These are phyloP conservation scores for Dorcus parallelipipedus DNA, from an alignment of 2,888 invertebrate species.

Conservation along the genomic window DNA sequence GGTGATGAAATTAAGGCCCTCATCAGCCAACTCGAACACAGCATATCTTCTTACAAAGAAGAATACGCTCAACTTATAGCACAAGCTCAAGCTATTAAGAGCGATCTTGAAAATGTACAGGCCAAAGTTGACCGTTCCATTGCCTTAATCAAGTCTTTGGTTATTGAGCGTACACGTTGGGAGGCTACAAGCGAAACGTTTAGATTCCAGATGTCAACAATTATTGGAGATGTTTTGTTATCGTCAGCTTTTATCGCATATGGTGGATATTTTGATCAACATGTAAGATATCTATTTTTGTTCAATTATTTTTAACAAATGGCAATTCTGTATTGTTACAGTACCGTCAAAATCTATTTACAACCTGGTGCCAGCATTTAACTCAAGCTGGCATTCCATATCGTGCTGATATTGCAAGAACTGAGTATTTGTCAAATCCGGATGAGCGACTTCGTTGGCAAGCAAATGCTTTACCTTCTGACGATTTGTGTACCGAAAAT, in stretches of 20 bases:
- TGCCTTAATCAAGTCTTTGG: conserved; percentile 90
- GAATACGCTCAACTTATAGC: conserved; percentile 98
- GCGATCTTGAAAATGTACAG: conserved; percentile 94
- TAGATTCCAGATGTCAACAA: conserved; percentile 98
- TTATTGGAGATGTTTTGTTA: conserved; percentile 92
- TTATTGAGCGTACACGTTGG: conserved; percentile 96
- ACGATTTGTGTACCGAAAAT: conserved; percentile 98
- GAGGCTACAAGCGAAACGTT: conserved; percentile 97
- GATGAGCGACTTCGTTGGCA: conserved; percentile 98
- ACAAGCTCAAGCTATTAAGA: conserved; percentile 98
- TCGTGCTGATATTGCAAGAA: conserved; percentile 92
- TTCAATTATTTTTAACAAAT: conserved; percentile 6
- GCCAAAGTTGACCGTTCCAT: conserved; percentile 98
- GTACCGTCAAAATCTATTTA: conserved; percentile 93
- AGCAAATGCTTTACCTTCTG: conserved; percentile 92
- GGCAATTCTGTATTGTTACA: conserved; percentile 39
- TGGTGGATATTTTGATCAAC: conserved; percentile 94
- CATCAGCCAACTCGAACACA: conserved; percentile 86
- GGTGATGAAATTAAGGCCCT: conserved; percentile 90
- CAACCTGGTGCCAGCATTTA: conserved; percentile 92
- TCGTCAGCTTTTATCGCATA: conserved; percentile 98
- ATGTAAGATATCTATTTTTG: conserved; percentile 53
- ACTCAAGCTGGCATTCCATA: conserved; percentile 88
- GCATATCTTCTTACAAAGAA: conserved; percentile 96
- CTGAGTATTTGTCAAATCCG: conserved; percentile 97